Evolutionary conservation across 2,888 invertebrate species (phyloP).

Genomic region (Acholoe squamosa): DNA sequence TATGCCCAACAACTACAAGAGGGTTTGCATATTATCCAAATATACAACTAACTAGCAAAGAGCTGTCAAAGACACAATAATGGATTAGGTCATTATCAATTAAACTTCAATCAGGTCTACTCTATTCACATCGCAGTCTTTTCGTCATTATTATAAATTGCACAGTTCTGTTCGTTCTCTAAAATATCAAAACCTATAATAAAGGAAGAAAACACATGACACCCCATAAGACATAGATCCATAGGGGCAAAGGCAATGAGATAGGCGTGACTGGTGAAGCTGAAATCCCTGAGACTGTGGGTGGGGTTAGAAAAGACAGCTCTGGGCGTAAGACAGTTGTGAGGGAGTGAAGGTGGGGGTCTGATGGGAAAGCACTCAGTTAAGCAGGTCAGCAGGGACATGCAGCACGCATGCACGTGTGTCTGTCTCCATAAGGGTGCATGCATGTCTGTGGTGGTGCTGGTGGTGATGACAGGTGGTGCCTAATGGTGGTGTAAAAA

Average conservation of each 20-base stretch:
- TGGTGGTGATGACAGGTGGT: neutral
- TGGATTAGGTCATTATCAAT: too few relatives aligned
- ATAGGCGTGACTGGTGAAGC: neutral
- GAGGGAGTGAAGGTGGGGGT: neutral
- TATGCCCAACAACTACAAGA: too few relatives aligned
- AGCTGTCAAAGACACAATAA: too few relatives aligned
- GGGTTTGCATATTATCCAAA: too few relatives aligned
- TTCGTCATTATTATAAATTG: too few relatives aligned
- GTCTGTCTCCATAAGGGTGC: neutral
- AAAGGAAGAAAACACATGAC: too few relatives aligned
- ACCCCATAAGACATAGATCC: neutral
- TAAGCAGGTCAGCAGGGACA: conserved; percentile 19
- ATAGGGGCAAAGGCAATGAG: neutral
- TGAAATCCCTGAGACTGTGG: neutral
- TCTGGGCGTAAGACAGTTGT: neutral
- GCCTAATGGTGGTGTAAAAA: neutral
- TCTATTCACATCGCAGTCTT: too few relatives aligned
- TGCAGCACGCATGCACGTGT: neutral
- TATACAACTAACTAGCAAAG: too few relatives aligned
- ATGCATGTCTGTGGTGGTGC: neutral
- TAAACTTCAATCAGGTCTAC: too few relatives aligned
- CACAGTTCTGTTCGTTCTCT: too few relatives aligned
- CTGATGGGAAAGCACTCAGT: conserved; percentile 10
- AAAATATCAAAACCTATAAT: too few relatives aligned
- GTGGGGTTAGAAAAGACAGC: neutral